A percentile compares a stretch with the other conserved stretches of the same genome.
Conservation (phyloP, 2,888 invertebrate species). For the Torymus auratus region DNA sequence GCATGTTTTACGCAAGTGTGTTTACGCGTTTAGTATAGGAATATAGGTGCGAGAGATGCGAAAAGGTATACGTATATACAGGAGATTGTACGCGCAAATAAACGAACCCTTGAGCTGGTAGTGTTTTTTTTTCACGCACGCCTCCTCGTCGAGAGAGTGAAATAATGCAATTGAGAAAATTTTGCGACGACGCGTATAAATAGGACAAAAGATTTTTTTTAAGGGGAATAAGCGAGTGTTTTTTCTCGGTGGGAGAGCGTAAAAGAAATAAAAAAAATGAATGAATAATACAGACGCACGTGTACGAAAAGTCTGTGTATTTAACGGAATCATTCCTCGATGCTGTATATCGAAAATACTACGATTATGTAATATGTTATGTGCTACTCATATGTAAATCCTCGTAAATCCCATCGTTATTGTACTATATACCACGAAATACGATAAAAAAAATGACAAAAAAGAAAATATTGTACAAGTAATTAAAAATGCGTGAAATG, state of each 20-base stretch:
- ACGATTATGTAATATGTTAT: slow-evolving; percentile 72
- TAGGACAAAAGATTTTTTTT: slow-evolving; percentile 32
- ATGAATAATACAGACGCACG: slow-evolving; percentile 54
- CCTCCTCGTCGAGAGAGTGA: slow-evolving; percentile 44
- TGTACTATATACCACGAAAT: slow-evolving; percentile 66
- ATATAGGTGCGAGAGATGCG: slow-evolving; percentile 47
- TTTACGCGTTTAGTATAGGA: slow-evolving; percentile 51
- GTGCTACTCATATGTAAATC: slow-evolving; percentile 71
- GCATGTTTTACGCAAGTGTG: slow-evolving; percentile 58
- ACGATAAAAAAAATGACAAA: slow-evolving; percentile 54
- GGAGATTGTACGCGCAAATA: slow-evolving; percentile 48
- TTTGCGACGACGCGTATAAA: slow-evolving; percentile 10
- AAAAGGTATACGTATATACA: slow-evolving; percentile 51
- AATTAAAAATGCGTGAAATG: slow-evolving; percentile 32
- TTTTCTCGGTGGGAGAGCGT: slow-evolving; percentile 50
- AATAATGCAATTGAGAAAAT: background rate
- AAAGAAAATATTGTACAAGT: slow-evolving; percentile 59
- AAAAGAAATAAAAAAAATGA: slow-evolving; percentile 52
- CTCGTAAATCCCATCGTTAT: slow-evolving; percentile 71
- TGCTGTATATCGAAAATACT: slow-evolving; percentile 72
- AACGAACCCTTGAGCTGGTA: slow-evolving; percentile 23
- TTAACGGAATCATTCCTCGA: slow-evolving; percentile 75
- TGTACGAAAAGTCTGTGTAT: slow-evolving; percentile 61
- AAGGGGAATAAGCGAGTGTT: slow-evolving; percentile 38
- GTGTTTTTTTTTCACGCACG: background rate